These are phyloP conservation scores for Eleutherodactylus coqui DNA, from an alignment of 2,797 vertebrate species.

Conservation along the genomic window DNA sequence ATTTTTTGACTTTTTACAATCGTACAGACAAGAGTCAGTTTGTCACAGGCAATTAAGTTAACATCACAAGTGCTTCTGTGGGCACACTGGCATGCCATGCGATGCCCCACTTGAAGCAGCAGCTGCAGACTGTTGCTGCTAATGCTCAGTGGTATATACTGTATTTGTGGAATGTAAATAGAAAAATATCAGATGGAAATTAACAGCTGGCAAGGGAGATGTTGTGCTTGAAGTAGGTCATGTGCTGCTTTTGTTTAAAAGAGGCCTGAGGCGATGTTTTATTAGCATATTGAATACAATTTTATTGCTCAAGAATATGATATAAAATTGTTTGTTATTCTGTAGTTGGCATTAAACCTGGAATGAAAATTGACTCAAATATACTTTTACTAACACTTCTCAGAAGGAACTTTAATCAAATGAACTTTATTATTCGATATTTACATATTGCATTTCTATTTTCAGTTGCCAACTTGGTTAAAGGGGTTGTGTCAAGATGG, in stretches of 20 bases:
- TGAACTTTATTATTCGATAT: too few relatives aligned
- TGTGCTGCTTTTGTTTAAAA: constrained; percentile 23
- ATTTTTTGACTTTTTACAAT: neutral
- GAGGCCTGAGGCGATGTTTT: neutral
- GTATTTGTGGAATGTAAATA: constrained; percentile 1
- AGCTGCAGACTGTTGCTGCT: neutral
- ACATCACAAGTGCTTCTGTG: neutral
- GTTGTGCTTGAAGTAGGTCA: constrained; percentile 30
- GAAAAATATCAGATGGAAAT: constrained; percentile 17
- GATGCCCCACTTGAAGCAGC: neutral
- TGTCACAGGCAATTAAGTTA: neutral
- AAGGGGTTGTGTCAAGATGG: too few relatives aligned
- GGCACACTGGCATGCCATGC: neutral
- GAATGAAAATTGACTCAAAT: neutral
- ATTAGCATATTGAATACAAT: constrained; percentile 9
- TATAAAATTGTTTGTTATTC: neutral
- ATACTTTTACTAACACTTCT: neutral
- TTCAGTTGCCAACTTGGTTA: neutral
- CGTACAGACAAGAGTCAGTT: neutral
- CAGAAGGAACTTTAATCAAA: neutral
- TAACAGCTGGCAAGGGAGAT: constrained; percentile 19
- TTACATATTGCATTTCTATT: neutral
- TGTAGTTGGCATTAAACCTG: neutral
- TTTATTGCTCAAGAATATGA: neutral
- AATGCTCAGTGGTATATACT: neutral